Base-by-base conservation (phyloP, 2,113 vertebrate genomes). In the Jaculus jaculus region DNA sequence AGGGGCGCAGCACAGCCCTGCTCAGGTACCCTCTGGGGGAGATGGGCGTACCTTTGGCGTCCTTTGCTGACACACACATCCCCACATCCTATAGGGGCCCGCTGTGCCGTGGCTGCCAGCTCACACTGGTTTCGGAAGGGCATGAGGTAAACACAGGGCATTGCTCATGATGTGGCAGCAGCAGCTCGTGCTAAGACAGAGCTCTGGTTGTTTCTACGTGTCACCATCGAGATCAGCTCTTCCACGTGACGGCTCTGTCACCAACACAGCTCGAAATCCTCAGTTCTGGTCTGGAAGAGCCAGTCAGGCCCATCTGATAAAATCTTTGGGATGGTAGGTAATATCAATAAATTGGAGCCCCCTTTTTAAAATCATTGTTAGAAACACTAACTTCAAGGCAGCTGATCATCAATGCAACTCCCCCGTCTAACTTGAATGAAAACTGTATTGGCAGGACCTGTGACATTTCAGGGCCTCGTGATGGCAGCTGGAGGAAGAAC, bases 281-380 rank as follows among this genome's bases (percentile, higher is more conserved):
- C 3, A 1, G 0, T 15, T 13, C 0, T 4, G 65, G 21, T 26
- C 63, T 81, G 30, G 3, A 17, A 60, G 28, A 37, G 6, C 3
- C 18, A 24, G 2, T 0, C n/a, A 11, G 0, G 1, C 74, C 8
- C 26, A 1, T 18, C 10, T 21, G 12, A 17, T 0, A 11, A 0
- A 13, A 17, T 20, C 8, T 2, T 9, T 11, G 80, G 77, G 1
- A 28, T 28, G 0, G 0, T 0, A 10, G 18, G 51, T 21, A 68
- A 20, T 16, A 17, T 30, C 18, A 20, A 54, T 20, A 28, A 2
- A 2, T 1, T 7, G 66, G 11, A 2, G 9, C 26, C 16, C 2
- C 20, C 32, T 12, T 2, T 34, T 28, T n/a, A n/a, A n/a, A n/a
- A 61, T 23, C 26, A 24, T 32, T 42, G 4, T 58, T n/a, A 51